phyloP scores from a whole-genome alignment of 1,140 invertebrate genomes.

The Hylyphantes graminicola region DNA sequence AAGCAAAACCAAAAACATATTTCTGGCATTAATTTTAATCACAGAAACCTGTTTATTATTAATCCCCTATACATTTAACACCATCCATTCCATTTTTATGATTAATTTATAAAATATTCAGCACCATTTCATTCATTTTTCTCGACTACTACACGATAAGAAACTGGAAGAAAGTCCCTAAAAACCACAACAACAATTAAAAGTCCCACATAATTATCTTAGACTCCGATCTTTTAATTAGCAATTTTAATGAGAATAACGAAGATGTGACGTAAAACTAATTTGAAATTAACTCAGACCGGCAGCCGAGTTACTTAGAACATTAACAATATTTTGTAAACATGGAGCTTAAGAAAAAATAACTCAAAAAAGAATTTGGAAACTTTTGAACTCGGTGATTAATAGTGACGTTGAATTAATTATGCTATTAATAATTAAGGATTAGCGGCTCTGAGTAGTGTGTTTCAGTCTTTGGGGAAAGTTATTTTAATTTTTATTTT shows the following conservation, averaged over 20 bases:
- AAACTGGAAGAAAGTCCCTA: neutral
- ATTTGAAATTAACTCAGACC: conserved; percentile 40
- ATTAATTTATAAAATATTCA: too few relatives aligned
- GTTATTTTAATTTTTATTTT: too few relatives aligned
- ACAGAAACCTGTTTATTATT: too few relatives aligned
- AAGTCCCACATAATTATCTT: conserved; percentile 34
- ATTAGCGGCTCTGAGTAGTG: too few relatives aligned
- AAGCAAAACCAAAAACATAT: too few relatives aligned
- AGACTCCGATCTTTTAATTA: conserved; percentile 45
- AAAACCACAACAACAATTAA: neutral
- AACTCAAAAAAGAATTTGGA: neutral
- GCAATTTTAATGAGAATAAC: conserved; percentile 33
- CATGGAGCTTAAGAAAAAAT: neutral
- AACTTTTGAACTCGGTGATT: conserved; percentile 23
- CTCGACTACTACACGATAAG: too few relatives aligned
- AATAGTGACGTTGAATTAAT: conserved; percentile 42
- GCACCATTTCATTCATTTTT: too few relatives aligned
- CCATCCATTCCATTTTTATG: too few relatives aligned
- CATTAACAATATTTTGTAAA: conserved; percentile 8
- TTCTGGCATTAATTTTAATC: too few relatives aligned
- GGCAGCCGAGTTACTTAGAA: conserved; percentile 1
- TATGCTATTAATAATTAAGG: conserved; percentile 46
- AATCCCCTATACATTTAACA: too few relatives aligned
- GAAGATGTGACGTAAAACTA: conserved; percentile 12
- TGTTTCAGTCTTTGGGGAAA: too few relatives aligned